phyloP scores from a whole-genome alignment of 2,113 vertebrate species.

The Tupaia chinensis region DNA sequence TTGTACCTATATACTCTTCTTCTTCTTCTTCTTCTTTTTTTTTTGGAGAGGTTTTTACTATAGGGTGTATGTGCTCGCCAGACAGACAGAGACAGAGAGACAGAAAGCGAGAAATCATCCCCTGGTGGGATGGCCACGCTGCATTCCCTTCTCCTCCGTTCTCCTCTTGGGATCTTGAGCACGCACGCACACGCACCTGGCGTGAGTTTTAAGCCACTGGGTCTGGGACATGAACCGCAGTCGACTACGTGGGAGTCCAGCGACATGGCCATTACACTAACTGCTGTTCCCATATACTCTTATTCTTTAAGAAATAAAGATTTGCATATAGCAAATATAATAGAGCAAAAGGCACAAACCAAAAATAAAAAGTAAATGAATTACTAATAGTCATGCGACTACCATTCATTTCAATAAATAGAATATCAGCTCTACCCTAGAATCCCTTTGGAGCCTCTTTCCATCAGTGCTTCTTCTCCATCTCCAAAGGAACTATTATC shows the following conservation, averaged over 20 bases:
- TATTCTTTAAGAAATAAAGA: not conserved
- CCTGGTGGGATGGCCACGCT: too few species aligned
- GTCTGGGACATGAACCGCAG: too few species aligned
- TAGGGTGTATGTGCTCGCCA: too few species aligned
- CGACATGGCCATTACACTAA: too few species aligned
- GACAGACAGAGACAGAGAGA: too few species aligned
- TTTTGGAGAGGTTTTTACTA: too few species aligned
- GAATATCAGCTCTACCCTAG: not conserved
- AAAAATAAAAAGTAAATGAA: not conserved
- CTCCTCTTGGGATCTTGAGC: too few species aligned
- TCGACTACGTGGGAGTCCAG: too few species aligned
- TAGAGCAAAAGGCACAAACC: not conserved
- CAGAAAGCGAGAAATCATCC: too few species aligned
- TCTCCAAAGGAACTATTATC: not conserved
- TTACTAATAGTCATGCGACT: not conserved
- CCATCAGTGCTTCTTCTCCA: not conserved
- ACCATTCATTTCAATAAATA: not conserved
- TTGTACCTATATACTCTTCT: not conserved
- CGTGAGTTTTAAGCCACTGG: too few species aligned
- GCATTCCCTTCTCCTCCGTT: too few species aligned
- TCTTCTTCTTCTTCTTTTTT: not conserved
- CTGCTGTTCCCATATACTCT: not conserved
- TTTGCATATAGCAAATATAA: not conserved
- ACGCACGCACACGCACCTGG: too few species aligned
- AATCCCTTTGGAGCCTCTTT: not conserved